A percentile compares a stretch with the other conserved stretches of the same genome.
These are phyloP conservation scores for Cyphomyrus discorhynchus DNA, from an alignment of 2,113 vertebrate genomes.

Conservation along the genomic window DNA sequence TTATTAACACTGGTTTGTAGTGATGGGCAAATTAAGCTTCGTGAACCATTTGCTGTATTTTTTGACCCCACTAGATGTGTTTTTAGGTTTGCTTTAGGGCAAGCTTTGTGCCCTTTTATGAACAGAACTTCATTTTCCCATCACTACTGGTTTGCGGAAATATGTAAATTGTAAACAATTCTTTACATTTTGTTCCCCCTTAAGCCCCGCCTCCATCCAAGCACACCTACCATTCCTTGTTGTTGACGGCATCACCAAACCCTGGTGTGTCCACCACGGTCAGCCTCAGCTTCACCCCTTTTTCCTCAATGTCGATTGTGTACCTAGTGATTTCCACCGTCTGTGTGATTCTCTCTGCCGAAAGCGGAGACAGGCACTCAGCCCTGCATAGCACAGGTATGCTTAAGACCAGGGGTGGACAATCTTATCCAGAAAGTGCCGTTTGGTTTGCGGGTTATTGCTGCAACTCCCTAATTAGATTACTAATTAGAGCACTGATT, in stretches of 20 bases:
- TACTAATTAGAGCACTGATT: neutral
- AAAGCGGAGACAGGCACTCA: neutral
- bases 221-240: constrained; percentile 45
- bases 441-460: neutral
- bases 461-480: neutral
- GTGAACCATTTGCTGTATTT: no score
- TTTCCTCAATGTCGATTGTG: constrained; percentile 85
- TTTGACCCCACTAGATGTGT: no score
- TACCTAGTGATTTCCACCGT: constrained; percentile 68
- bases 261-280: constrained; percentile 67
- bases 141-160: neutral
- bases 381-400: neutral
- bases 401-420: neutral
- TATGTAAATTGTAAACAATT: neutral
- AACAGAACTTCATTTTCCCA: no score
- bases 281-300: constrained; percentile 68
- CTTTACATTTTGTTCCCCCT: neutral
- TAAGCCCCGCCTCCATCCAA: neutral
- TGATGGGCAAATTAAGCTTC: no score
- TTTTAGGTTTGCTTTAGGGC: no score
- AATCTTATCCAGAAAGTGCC: neutral
- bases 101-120: no score
- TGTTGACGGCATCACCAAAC: constrained; percentile 63
- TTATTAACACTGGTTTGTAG: neutral
- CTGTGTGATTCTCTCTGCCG: constrained; percentile 57